Base-by-base conservation (phyloP, 2,888 invertebrate genomes). In the Hanleya hanleyi region DNA sequence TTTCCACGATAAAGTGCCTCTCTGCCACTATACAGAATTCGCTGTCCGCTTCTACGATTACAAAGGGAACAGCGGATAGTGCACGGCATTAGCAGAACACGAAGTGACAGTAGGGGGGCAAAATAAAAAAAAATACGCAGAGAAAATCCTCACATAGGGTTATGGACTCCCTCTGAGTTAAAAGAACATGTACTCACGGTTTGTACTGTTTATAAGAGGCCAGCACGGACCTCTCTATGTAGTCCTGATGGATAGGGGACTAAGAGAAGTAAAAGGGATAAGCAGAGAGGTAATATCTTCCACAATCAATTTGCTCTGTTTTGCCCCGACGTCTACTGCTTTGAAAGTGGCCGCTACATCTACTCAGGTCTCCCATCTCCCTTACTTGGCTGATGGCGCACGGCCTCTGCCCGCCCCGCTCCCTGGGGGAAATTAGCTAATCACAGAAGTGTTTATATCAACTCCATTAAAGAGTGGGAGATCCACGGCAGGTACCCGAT, bases 371-470 rank as follows among this genome's bases (percentile, higher is more conserved):
- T 7, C 47, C 47, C 22, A n/a, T 47, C 47, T 22, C 22, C 47
- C 3, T 22, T 22, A 47, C 47, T 47, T n/a, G 47, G 22, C 18
- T n/a, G 47, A 18, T 47, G 57, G 32, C 26, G 57, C 18, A 26
- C 29, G 12, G 57, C 29, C 26, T n/a, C n/a, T n/a, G n/a, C n/a
- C n/a, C n/a, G n/a, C n/a, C n/a, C n/a, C n/a, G n/a, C 68, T 71
- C 73, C 61, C 32, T 49, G 73, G 77, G 74, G 69, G 47, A 73
- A 70, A 77, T 77, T 73, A 74, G 73, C 73, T 74, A 77, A 77
- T 75, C 72, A 77, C 74, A 69, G 69, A 50, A 35, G 67, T 67
- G 67, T 73, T 77, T 70, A 72, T 47, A 71, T 41, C 35, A 35
- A 64, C 64, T 64, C 38, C 38, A 64, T 64, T 64, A 64, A 64